Evolutionary conservation across 1,140 invertebrate species (phyloP).

Genomic region (Tetraneura akinire): DNA sequence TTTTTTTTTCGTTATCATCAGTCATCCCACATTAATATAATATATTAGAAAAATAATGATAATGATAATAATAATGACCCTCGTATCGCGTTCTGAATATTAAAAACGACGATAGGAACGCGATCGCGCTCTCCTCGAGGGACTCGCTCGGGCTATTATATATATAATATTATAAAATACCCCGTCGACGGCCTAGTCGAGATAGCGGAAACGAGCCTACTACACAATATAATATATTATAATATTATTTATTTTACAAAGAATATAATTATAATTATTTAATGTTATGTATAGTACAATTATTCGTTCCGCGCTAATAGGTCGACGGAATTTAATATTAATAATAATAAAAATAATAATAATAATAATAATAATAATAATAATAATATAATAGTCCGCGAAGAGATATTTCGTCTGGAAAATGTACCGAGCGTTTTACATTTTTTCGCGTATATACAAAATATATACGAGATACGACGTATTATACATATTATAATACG

Average conservation of each 20-base stretch:
- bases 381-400: too few relatives aligned
- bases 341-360: too few relatives aligned
- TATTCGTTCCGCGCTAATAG: background rate
- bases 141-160: background rate
- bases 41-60: too few relatives aligned
- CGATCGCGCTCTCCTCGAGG: background rate
- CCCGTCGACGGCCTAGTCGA: background rate
- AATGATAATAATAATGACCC: conserved; percentile 1
- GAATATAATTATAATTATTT: conserved; percentile 1
- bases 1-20: too few relatives aligned
- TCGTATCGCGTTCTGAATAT: conserved; percentile 4
- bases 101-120: conserved; percentile 1
- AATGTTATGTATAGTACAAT: background rate
- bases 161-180: background rate
- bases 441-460: background rate
- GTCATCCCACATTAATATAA: conserved; percentile 22
- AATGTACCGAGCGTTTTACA: background rate
- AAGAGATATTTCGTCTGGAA: background rate
- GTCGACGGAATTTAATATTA: conserved; percentile 20
- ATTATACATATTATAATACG: background rate
- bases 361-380: too few relatives aligned
- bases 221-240: too few relatives aligned
- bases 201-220: too few relatives aligned
- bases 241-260: conserved; percentile 3
- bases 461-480: background rate